Base-by-base conservation (phyloP, 2,888 invertebrate genomes). In the Arge pagana region DNA sequence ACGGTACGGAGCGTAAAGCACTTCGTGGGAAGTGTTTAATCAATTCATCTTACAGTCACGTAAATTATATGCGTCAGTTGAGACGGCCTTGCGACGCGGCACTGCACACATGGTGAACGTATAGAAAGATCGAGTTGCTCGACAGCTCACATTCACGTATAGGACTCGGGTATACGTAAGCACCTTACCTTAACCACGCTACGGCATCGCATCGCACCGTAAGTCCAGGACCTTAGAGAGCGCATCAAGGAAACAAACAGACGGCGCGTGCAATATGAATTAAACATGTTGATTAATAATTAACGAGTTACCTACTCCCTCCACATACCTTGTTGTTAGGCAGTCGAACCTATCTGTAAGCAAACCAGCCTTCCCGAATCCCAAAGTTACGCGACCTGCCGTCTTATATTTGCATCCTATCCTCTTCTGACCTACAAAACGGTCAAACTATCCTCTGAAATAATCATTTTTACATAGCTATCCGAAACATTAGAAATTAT, bases 281-380 rank as follows among this genome's bases (percentile, higher is more conserved):
- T 75, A 75, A 74, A 74, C 74, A 75, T 73, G 71, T 69, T 73
- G 72, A 72, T 75, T 75, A 75, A 74, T 75, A 75, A 75, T 75
- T 74, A 74, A 73, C 74, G 70, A 74, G 74, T 68, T 64, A 65
- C 66, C 45, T 66, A 63, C 66, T 64, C 61, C 53, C 59, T 60
- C 60, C 59, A 64, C 64, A 64, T 60, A 60, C 64, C 61, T 60
- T 54, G 60, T 55, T 55, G 56, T 52, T 42, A 33, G 48, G 21
- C 48, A 39, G 36, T 37, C 48, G 48, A n/a, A n/a, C n/a, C n/a
- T n/a, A n/a, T n/a, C n/a, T n/a, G n/a, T n/a, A n/a, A n/a, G n/a
- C n/a, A n/a, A n/a, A n/a, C n/a, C n/a, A n/a, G n/a, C n/a, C n/a
- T n/a, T n/a, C n/a, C n/a, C n/a, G n/a, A n/a, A n/a, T n/a, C n/a